Evolutionary conservation across 2,888 invertebrate genomes (phyloP).

Genomic region (Teleogryllus oceanicus): DNA sequence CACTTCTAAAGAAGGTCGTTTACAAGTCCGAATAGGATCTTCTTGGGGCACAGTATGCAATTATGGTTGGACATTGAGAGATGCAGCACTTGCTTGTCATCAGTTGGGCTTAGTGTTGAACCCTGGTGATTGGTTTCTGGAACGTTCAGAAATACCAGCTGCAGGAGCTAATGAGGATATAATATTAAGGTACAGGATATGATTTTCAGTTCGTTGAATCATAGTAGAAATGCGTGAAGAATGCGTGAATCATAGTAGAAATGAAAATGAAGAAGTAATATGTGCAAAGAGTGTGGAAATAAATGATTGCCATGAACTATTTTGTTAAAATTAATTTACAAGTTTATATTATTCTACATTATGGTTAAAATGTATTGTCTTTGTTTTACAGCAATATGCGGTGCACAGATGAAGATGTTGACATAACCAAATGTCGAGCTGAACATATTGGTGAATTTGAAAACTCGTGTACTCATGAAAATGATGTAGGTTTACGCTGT

Average conservation of each 20-base stretch:
- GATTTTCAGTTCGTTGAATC: no score
- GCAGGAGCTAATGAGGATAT: conserved; percentile 75
- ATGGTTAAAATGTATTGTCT: background rate
- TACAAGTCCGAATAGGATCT: conserved; percentile 77
- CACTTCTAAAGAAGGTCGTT: conserved; percentile 77
- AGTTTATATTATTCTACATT: background rate
- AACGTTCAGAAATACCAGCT: conserved; percentile 74
- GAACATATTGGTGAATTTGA: conserved; percentile 77
- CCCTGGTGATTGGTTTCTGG: conserved; percentile 85
- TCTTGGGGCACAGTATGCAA: conserved; percentile 98
- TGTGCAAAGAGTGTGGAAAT: no score
- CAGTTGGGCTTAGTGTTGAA: conserved; percentile 90
- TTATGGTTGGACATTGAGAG: conserved; percentile 88
- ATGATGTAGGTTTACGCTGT: conserved; percentile 84
- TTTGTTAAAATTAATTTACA: background rate
- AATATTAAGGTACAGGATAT: conserved; percentile 54
- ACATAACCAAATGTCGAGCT: conserved; percentile 81
- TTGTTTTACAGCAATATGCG: conserved; percentile 66
- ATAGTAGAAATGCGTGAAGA: no score
- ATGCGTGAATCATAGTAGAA: no score
- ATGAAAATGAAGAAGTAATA: no score
- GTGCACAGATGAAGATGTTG: conserved; percentile 86
- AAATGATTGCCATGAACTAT: background rate
- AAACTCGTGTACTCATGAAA: conserved; percentile 80
- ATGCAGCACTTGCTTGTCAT: conserved; percentile 91